Evolutionary conservation across 2,797 vertebrate species (phyloP), one percentile per base, ranked within the genome.

Genomic region (Zalophus californianus): DNA sequence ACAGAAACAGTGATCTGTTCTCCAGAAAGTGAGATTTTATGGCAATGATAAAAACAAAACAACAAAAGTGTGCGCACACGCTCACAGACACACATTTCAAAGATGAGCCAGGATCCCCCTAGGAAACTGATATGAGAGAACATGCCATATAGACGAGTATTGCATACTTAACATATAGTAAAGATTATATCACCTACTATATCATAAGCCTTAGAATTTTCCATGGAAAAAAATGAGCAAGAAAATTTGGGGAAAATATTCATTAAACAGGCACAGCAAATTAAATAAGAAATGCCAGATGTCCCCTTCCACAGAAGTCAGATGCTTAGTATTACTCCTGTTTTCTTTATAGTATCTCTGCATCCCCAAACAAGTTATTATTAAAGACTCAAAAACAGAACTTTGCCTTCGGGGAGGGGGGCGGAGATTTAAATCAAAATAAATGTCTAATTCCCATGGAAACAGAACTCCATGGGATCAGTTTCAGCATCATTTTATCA

Each of bases 401-500:
- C 3, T 90, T 98, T 90, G 60, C 91, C 29, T 94, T 97, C 64
- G 88, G 88, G 66, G 78, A 87, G 72, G 66, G 75, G 89, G 72
- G 66, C 87, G 35, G 4, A 92, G 7, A 44, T 94, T 96, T 92
- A 97, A 96, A 98, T 97, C 56, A 98, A 98, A 98, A 97, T 91
- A 97, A 98, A 97, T 77, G 82, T 11, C 95, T 97, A 95, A 97
- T 98, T 98, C 96, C 88, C 87, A 90, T 5, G 64, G 82, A 98
- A 98, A 97, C 88, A 73, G 94, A 98, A 98, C 96, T 97, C 94
- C 78, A 80, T 0, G 9, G 96, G 90, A 98, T 98, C 97, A 93
- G 95, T 82, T 97, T 97, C 97, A 96, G 97, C 83, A 97, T 95
- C 93, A 95, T 98, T 97, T 87, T 97, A 98, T 96, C 91, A 98